These are phyloP conservation scores for Anarsia innoxiella DNA, from an alignment of 2,888 invertebrate species.

Conservation along the genomic window DNA sequence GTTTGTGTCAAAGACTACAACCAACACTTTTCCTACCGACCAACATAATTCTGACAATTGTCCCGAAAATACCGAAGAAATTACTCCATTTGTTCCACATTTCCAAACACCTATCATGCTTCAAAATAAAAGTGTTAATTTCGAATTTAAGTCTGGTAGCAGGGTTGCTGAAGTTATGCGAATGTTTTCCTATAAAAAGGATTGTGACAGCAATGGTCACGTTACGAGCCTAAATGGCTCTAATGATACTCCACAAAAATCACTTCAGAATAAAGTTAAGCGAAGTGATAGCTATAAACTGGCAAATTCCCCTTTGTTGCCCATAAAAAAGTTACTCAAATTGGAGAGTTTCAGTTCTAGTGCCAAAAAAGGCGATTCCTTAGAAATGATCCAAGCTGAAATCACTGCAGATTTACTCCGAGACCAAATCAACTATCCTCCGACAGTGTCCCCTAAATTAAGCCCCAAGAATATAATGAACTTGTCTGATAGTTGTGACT, in stretches of 20 bases:
- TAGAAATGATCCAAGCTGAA: conserved; percentile 77
- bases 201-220: conserved; percentile 32
- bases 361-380: conserved; percentile 64
- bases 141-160: conserved; percentile 37
- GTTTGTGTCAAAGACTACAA: conserved; percentile 36
- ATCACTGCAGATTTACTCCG: conserved; percentile 77
- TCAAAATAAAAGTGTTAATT: conserved; percentile 46
- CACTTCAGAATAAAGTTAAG: conserved; percentile 75
- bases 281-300: conserved; percentile 90
- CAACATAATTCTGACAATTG: conserved; percentile 36
- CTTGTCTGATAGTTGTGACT: conserved; percentile 51
- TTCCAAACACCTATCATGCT: conserved; percentile 65
- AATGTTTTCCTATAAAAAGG: conserved; percentile 61
- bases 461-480: conserved; percentile 41
- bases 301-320: conserved; percentile 83
- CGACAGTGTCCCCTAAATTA: conserved; percentile 77
- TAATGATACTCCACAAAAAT: conserved; percentile 34
- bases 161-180: conserved; percentile 65
- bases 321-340: conserved; percentile 77
- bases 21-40: conserved; percentile 15
- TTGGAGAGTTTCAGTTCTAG: conserved; percentile 62
- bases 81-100: conserved; percentile 62
- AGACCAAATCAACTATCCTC: conserved; percentile 82
- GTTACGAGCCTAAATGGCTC: conserved; percentile 23
- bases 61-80: conserved; percentile 35